Evolutionary conservation across 2,888 invertebrate species (phyloP), one percentile per base, ranked within the genome.

Genomic region (Dascillus cervinus): DNA sequence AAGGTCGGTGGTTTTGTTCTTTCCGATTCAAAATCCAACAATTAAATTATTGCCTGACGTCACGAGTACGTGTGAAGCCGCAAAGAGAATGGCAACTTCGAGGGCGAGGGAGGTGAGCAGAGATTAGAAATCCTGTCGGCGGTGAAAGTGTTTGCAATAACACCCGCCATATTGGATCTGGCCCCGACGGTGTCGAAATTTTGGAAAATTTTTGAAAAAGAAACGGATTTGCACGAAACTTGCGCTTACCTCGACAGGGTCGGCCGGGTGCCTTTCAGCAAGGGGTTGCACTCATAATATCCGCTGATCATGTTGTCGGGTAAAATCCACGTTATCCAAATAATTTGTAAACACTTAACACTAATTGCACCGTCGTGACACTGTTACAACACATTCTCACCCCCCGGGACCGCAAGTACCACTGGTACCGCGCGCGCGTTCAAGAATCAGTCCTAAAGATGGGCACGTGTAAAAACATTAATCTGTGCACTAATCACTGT

Each of bases 231-330:
- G 17, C 5, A 17, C 17, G 17, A 8, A 17, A 4, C 17, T 17
- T 17, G 8, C 17, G 5, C 4, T 8, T 6, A 8, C 17, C 17
- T 6, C 5, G 17, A 17, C 17, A 17, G 8, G 17, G 8, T 17
- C 8, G 71, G 68, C 53, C 72, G 62, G 40, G 70, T 72, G 56
- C 72, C 73, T 64, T 73, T 73, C 54, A 73, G 67, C 49, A 73
- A 61, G 49, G 72, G 73, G 63, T 73, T 73, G 50, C 70, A 67
- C 49, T 70, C 70, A 61, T 72, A 71, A 58, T 71, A 72, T 52
- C 70, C 68, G 43, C 69, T 68, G 59, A 64, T 57, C 65, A 65
- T 65, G 49, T 44, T 60, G 32, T 13, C 25, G 13, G 34, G 32
- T 32, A 14, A 26, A 24, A 22, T 25, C 25, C 34, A 22, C 41